Percentiles rank a stretch among this genome's conserved stretches.
Evolutionary conservation across 2,113 vertebrate species (phyloP).

Genomic region (Delphinus delphis): DNA sequence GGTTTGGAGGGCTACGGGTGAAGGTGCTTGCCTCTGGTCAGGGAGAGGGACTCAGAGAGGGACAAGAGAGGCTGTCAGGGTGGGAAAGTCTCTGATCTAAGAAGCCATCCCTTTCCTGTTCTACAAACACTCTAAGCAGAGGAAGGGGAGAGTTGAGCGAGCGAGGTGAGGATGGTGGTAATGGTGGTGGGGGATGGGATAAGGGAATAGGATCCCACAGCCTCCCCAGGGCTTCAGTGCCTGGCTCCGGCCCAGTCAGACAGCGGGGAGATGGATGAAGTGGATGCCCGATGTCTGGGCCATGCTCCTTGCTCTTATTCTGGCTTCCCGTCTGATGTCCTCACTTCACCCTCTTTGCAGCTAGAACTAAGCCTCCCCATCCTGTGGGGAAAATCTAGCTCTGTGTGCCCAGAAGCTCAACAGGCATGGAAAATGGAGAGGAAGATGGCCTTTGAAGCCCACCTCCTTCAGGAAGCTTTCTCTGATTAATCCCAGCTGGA

Average conservation of each 20-base stretch:
- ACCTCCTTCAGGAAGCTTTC: slow-evolving; percentile 7
- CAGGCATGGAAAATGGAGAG: not conserved
- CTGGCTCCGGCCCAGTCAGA: not conserved
- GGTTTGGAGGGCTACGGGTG: not conserved
- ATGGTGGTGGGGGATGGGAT: rapidly evolving
- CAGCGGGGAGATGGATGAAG: not conserved
- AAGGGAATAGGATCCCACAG: not conserved
- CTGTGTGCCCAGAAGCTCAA: not conserved
- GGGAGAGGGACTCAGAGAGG: not conserved
- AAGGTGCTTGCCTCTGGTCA: not conserved
- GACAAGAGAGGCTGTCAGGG: not conserved
- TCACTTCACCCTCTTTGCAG: not conserved
- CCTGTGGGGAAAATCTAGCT: not conserved
- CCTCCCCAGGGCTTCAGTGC: not conserved
- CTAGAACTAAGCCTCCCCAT: not conserved
- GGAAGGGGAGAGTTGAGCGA: not conserved
- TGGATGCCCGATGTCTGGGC: not conserved
- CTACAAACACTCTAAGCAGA: not conserved
- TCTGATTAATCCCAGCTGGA: not conserved
- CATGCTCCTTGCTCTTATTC: not conserved
- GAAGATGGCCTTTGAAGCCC: not conserved
- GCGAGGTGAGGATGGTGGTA: not conserved
- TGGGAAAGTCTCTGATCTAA: not conserved
- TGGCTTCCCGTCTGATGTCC: not conserved
- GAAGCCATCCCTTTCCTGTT: not conserved